A percentile compares a stretch with the other conserved stretches of the same genome.
phyloP scores from a whole-genome alignment of 2,797 vertebrate genomes.

The Macropodus opercularis region DNA sequence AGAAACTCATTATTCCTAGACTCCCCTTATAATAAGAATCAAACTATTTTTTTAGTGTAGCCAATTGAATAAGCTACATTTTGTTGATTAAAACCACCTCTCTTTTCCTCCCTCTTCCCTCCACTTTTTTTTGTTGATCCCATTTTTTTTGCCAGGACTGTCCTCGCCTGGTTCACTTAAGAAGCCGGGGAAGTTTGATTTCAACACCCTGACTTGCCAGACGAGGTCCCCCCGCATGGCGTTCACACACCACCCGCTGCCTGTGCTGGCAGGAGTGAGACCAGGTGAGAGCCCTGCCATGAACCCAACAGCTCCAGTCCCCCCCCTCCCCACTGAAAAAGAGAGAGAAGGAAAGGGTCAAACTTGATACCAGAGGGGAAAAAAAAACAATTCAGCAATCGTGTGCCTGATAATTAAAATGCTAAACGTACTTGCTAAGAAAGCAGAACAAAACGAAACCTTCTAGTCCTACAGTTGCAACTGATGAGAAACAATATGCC shows the following conservation, averaged over 20 bases:
- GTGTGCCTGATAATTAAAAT: conserved; percentile 47
- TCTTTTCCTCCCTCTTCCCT: conserved; percentile 70
- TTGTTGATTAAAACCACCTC: conserved; percentile 78
- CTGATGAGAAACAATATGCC: conserved; percentile 61
- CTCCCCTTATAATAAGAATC: conserved; percentile 60
- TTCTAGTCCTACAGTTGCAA: conserved; percentile 51
- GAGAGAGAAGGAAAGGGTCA: conserved; percentile 78
- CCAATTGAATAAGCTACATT: conserved; percentile 62
- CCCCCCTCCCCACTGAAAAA: conserved; percentile 62
- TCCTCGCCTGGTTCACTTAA: conserved; percentile 91
- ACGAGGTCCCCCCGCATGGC: conserved; percentile 95
- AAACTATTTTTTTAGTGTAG: conserved; percentile 50
- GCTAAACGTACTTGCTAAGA: conserved; percentile 48
- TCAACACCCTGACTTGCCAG: conserved; percentile 94
- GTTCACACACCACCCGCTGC: conserved; percentile 98
- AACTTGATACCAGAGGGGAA: conserved; percentile 42
- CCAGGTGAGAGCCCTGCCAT: conserved; percentile 90
- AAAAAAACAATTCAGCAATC: conserved; percentile 23
- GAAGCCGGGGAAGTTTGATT: conserved; percentile 98
- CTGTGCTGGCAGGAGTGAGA: conserved; percentile 97
- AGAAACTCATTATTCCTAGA: conserved; percentile 52
- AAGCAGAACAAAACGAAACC: conserved; percentile 54
- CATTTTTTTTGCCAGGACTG: conserved; percentile 83
- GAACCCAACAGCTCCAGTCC: conserved; percentile 53
- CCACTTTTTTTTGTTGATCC: conserved; percentile 73